Conservation (phyloP, 2,113 vertebrate genomes). For the Dipodomys stephensi region DNA sequence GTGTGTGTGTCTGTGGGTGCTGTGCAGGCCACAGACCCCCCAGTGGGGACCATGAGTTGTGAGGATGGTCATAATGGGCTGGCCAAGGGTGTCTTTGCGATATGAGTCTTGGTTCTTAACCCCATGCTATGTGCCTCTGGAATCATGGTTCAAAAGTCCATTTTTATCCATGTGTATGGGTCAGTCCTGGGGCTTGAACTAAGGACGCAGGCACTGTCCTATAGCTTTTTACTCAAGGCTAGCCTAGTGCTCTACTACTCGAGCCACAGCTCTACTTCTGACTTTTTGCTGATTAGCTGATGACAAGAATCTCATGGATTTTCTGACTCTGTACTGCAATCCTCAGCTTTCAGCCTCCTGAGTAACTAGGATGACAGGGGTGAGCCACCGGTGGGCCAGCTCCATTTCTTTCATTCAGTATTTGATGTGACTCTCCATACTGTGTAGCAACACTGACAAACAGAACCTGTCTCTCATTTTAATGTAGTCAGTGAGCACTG, state of each 20-base stretch:
- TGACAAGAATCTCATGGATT: too few relatives aligned
- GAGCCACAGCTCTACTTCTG: too few relatives aligned
- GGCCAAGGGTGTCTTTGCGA: background rate
- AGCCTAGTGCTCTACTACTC: too few relatives aligned
- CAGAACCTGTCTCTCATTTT: background rate
- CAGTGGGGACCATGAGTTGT: background rate
- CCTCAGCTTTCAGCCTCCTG: too few relatives aligned
- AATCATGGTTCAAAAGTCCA: background rate
- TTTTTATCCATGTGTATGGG: background rate
- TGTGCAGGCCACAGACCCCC: background rate
- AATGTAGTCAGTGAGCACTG: background rate
- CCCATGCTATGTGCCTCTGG: background rate
- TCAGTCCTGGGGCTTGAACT: too few relatives aligned
- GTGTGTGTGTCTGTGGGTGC: conserved; percentile 13
- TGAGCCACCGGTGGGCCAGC: too few relatives aligned
- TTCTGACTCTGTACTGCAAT: too few relatives aligned
- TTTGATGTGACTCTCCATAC: background rate
- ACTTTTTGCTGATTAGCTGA: too few relatives aligned
- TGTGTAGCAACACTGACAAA: background rate
- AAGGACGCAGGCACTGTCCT: too few relatives aligned
- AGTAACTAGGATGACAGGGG: too few relatives aligned
- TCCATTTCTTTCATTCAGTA: background rate
- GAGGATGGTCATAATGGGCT: background rate
- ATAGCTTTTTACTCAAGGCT: too few relatives aligned
- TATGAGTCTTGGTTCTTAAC: background rate